Conservation (phyloP, 2,113 vertebrate species). For the Chascanopsetta lugubris region DNA sequence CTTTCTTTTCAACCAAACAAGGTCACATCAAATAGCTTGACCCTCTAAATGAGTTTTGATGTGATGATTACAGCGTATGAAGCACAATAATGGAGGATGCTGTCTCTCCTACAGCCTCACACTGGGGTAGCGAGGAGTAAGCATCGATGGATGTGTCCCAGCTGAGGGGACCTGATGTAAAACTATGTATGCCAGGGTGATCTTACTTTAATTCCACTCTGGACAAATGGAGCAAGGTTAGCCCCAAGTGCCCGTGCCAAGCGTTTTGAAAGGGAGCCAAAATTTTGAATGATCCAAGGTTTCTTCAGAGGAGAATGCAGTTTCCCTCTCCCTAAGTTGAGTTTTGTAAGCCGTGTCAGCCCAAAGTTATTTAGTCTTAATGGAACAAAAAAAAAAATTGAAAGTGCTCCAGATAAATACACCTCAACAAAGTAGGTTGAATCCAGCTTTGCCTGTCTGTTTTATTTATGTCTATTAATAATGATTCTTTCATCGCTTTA, state of each 20-base stretch:
- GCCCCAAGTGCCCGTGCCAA: constrained; percentile 64
- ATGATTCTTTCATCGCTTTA: constrained; percentile 57
- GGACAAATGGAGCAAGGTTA: constrained; percentile 71
- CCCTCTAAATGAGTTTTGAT: not conserved
- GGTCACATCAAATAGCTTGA: constrained; percentile 2
- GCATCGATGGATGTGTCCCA: constrained; percentile 6
- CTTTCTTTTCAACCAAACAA: not conserved
- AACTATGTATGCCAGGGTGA: constrained; percentile 50
- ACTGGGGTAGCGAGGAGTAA: not conserved
- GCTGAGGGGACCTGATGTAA: constrained; percentile 30
- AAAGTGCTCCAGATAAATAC: constrained; percentile 3
- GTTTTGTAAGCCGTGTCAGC: constrained; percentile 5
- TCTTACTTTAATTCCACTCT: constrained; percentile 63
- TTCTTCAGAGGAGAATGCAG: constrained; percentile 65
- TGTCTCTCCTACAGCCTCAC: not conserved
- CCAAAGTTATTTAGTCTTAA: constrained; percentile 3
- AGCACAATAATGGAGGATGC: too few species aligned
- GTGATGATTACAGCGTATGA: not conserved
- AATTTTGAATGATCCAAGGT: constrained; percentile 56
- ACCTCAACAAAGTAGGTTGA: constrained; percentile 22
- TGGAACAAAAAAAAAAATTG: not conserved
- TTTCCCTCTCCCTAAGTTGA: constrained; percentile 13
- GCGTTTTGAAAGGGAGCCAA: constrained; percentile 65
- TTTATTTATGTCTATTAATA: constrained; percentile 60
- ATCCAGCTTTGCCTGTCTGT: constrained; percentile 11